Percentiles rank a stretch among this genome's conserved stretches.
Conservation (phyloP, 2,888 invertebrate genomes). For the Schizotus pectinicornis region DNA sequence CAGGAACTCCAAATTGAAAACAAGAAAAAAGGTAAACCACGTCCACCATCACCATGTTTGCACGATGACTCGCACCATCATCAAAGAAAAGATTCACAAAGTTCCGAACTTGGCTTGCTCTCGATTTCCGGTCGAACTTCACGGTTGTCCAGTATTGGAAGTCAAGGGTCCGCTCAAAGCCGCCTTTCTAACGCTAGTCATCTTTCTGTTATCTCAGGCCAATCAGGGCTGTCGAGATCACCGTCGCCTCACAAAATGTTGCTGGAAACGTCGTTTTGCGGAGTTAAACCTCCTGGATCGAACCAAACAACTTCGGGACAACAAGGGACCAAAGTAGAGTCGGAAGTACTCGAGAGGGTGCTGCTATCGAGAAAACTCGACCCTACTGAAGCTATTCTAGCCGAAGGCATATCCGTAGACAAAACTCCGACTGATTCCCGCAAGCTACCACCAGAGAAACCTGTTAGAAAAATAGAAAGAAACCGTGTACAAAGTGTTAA, state of each 20-base stretch:
- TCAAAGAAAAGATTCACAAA: conserved; percentile 62
- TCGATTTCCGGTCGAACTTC: conserved; percentile 81
- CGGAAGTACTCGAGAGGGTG: conserved; percentile 64
- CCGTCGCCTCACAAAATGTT: conserved; percentile 92
- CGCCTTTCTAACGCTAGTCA: conserved; percentile 63
- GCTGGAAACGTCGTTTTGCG: conserved; percentile 89
- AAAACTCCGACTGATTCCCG: background rate
- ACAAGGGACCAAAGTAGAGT: conserved; percentile 51
- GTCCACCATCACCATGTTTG: conserved; percentile 52
- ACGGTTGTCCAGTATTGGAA: conserved; percentile 81
- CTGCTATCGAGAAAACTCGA: conserved; percentile 68
- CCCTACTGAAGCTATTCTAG: conserved; percentile 68
- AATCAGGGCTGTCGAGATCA: conserved; percentile 68
- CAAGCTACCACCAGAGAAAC: conserved; percentile 29
- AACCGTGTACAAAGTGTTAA: conserved; percentile 34
- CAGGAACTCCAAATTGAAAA: conserved; percentile 65
- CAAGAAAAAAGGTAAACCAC: conserved; percentile 46
- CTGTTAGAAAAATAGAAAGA: conserved; percentile 29
- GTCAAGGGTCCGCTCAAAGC: conserved; percentile 66
- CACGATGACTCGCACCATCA: conserved; percentile 49
- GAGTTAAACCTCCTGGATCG: conserved; percentile 69
- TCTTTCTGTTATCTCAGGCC: conserved; percentile 63
- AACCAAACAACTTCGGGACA: conserved; percentile 28
- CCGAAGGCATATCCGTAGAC: conserved; percentile 65
- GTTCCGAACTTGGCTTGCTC: conserved; percentile 78